Base-by-base conservation (phyloP, 2,113 vertebrate genomes). In the Pedetes capensis region DNA sequence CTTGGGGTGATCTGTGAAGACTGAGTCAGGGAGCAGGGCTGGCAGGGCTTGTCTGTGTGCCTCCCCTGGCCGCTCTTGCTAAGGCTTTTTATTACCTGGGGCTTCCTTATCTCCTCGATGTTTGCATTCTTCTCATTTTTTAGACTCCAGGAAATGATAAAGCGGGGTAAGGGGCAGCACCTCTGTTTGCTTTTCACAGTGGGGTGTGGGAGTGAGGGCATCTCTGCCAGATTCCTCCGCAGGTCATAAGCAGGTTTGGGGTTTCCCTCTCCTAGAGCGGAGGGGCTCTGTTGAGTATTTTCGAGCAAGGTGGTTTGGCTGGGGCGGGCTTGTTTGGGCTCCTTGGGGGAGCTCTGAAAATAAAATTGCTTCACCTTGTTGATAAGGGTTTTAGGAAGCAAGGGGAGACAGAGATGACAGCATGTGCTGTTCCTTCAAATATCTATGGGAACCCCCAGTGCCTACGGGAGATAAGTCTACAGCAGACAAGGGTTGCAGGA, bases 41-140 rank as follows among this genome's bases (percentile, higher is more conserved):
- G 2, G 44, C 47, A 2, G 66, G 42, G 37, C 61, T 96, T 29
- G 7, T 71, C 47, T 44, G 13, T 18, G 6, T 14, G 16, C 16
- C 63, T 37, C 17, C 34, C 32, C 20, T 0, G 3, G 89, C 72
- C 87, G 0, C 29, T 85, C 68, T 95, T 27, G 59, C 75, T 92
- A 75, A 95, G 95, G 82, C 95, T 85, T 83, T 97, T 97, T 95
- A 96, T 96, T 92, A 94, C 84, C 92, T n/a, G 37, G 86, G 49
- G 49, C 53, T 64, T 85, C 76, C 44, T 64, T 59, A 93, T 88
- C 87, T 96, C 42, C 68, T 39, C 53, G 5, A 3, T 92, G 87
- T 91, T 93, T 94, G 80, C 96, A 97, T 97, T 97, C 97, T 80
- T 97, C 27, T 95, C 97, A 93, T 96, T 97, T 89, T 95, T 96